Percentiles rank a stretch among this genome's conserved stretches.
These are phyloP conservation scores for Neomorphus geoffroyi DNA, from an alignment of 2,797 vertebrate genomes.

Conservation along the genomic window DNA sequence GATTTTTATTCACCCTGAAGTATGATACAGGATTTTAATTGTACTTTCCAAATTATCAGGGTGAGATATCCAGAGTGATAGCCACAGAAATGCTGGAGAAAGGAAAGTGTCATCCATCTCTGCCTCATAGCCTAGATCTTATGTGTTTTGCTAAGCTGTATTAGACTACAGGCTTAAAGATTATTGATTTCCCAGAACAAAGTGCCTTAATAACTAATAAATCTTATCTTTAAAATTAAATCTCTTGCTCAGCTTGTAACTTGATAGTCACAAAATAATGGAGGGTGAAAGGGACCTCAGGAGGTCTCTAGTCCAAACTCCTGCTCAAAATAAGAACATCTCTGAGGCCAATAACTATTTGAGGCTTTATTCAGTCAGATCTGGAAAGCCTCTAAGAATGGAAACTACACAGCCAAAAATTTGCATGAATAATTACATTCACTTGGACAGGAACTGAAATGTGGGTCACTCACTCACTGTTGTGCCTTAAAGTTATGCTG, in stretches of 20 bases:
- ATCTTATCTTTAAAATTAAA: neutral
- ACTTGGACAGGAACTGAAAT: neutral
- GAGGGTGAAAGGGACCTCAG: neutral
- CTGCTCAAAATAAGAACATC: neutral
- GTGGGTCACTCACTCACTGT: neutral
- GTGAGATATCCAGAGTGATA: neutral
- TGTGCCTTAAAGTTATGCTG: neutral
- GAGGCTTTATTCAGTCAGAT: neutral
- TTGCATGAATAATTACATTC: neutral
- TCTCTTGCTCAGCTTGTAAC: neutral
- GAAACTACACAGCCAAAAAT: neutral
- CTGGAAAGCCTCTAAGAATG: neutral
- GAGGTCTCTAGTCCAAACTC: neutral
- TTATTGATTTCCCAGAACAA: neutral
- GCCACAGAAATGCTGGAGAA: neutral
- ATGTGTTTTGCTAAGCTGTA: neutral
- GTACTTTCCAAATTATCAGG: neutral
- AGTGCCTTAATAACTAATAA: neutral
- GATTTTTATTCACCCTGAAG: neutral
- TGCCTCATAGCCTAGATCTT: neutral
- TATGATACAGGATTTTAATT: neutral
- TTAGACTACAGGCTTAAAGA: neutral
- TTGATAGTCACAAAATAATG: neutral
- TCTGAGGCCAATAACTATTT: neutral
- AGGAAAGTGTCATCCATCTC: neutral